These are phyloP conservation scores for Scaptomyza hsui DNA, from an alignment of 1,140 invertebrate genomes.

Conservation along the genomic window DNA sequence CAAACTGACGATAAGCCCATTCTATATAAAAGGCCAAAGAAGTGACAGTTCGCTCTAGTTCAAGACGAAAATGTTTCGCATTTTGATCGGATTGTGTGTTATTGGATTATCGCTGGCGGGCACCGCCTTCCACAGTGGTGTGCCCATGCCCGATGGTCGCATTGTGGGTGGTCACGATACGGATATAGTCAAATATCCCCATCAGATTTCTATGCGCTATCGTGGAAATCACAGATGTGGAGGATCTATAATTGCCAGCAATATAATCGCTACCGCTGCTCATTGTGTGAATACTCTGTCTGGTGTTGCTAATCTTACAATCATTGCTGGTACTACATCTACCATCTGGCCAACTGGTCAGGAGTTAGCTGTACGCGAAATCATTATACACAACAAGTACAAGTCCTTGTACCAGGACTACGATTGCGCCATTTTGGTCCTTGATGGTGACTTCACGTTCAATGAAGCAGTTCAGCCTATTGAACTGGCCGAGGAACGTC, in stretches of 20 bases:
- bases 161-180: constrained; percentile 69
- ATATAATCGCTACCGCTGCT: constrained; percentile 85
- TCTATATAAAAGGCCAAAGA: constrained; percentile 18
- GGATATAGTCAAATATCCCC: constrained; percentile 60
- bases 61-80: constrained; percentile 54
- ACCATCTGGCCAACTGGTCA: constrained; percentile 40
- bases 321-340: constrained; percentile 63
- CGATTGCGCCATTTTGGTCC: constrained; percentile 64
- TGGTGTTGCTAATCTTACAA: constrained; percentile 41
- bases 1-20: background rate
- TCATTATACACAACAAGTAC: constrained; percentile 65
- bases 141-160: constrained; percentile 70
- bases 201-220: constrained; percentile 73
- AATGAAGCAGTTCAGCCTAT: constrained; percentile 64
- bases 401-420: constrained; percentile 59
- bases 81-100: constrained; percentile 49
- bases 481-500: constrained; percentile 51
- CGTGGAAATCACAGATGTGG: constrained; percentile 85
- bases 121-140: constrained; percentile 31
- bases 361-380: constrained; percentile 49
- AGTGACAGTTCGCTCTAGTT: constrained; percentile 35
- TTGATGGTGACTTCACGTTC: constrained; percentile 60
- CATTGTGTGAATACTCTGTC: constrained; percentile 84
- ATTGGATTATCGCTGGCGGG: constrained; percentile 41
- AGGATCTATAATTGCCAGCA: constrained; percentile 84